Conservation (phyloP, 2,113 vertebrate species). For the crab-eating macaque (Macaca fascicularis) region DNA sequence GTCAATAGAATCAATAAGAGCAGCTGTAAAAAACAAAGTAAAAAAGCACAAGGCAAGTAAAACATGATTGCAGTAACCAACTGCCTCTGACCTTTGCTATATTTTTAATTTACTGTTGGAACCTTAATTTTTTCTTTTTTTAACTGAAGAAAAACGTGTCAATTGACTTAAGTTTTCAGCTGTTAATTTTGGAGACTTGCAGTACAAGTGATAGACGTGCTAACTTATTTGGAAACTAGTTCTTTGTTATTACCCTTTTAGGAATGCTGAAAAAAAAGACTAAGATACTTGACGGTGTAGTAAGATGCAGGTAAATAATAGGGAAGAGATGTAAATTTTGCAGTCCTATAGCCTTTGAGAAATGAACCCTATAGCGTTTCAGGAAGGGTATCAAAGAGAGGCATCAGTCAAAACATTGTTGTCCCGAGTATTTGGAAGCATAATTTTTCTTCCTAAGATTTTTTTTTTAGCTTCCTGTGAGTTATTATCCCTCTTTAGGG, state of each 20-base stretch:
- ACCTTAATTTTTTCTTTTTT: conserved; percentile 26
- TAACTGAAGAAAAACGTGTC: conserved; percentile 24
- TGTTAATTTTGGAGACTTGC: conserved; percentile 59
- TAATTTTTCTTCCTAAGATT: conserved; percentile 3
- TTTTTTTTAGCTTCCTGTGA: neutral
- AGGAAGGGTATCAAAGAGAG: neutral
- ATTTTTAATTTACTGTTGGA: neutral
- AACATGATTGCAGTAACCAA: neutral
- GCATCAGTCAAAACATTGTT: neutral
- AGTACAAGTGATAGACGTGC: conserved; percentile 28
- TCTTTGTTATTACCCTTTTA: conserved; percentile 15
- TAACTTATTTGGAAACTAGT: conserved; percentile 22
- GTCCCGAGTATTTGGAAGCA: conserved; percentile 11
- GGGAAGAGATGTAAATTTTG: neutral
- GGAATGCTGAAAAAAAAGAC: neutral
- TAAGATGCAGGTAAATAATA: conserved; percentile 14
- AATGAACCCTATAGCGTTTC: neutral
- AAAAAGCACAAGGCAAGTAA: conserved; percentile 88
- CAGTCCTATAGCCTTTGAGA: neutral
- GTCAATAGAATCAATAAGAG: conserved; percentile 92
- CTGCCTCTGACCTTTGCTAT: neutral
- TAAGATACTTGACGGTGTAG: neutral
- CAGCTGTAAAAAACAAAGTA: conserved; percentile 88
- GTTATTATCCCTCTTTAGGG: neutral
- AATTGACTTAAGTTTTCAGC: conserved; percentile 40